These are phyloP conservation scores for Dryococelus australis DNA, from an alignment of 2,888 invertebrate species.

Conservation along the genomic window DNA sequence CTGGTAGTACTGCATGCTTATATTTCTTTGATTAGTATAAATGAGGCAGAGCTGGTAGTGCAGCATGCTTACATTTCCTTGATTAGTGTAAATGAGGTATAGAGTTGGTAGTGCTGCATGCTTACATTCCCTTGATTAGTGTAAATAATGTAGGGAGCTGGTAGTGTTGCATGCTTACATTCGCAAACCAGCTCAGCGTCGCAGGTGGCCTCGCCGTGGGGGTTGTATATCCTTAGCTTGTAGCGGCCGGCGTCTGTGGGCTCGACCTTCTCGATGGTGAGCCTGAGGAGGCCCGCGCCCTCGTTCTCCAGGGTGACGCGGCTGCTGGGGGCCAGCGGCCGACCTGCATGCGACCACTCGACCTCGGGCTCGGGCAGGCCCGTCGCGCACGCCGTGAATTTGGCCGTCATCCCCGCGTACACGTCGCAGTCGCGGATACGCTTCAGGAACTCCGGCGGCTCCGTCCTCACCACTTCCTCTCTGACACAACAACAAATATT, in stretches of 20 bases:
- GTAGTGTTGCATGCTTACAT: constrained; percentile 63
- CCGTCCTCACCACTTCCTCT: constrained; percentile 75
- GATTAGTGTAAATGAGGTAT: too few species aligned
- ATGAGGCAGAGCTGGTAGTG: too few species aligned
- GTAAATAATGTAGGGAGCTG: too few species aligned
- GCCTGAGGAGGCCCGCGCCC: constrained; percentile 80
- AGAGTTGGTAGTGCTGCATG: too few species aligned
- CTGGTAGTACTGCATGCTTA: constrained; percentile 57
- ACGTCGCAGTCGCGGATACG: constrained; percentile 88
- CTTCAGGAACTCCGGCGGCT: constrained; percentile 88
- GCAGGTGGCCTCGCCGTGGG: constrained; percentile 83
- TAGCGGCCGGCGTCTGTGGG: constrained; percentile 86
- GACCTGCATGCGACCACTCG: constrained; percentile 85
- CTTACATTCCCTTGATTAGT: too few species aligned
- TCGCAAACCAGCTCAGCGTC: constrained; percentile 82
- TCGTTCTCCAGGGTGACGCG: constrained; percentile 85
- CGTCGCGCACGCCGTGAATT: constrained; percentile 91
- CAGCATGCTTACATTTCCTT: constrained; percentile 66
- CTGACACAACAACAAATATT: constrained; percentile 58
- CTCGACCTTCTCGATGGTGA: constrained; percentile 80
- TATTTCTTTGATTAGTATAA: constrained; percentile 60
- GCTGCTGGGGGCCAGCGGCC: constrained; percentile 81
- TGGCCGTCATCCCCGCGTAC: constrained; percentile 86
- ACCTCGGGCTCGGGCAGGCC: constrained; percentile 89
- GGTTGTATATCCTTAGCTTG: constrained; percentile 81